phyloP scores from a whole-genome alignment of 2,888 invertebrate species.

The Aproaerema taeniolella region DNA sequence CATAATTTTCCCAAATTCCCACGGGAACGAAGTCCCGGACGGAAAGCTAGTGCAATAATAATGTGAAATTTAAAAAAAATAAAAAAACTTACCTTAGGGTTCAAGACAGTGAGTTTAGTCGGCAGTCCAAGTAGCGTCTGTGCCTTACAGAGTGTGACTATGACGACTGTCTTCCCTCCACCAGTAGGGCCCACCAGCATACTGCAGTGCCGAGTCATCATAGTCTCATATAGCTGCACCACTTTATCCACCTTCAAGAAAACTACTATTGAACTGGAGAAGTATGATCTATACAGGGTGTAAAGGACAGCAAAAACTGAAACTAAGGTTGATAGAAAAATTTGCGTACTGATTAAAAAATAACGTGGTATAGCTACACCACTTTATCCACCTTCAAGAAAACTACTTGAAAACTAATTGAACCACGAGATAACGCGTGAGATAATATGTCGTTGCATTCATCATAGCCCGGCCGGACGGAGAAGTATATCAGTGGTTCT shows the following conservation, averaged over 20 bases:
- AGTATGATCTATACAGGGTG: too few species aligned
- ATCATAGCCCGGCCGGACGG: background rate
- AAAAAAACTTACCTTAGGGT: slow-evolving; percentile 91
- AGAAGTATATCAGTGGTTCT: background rate
- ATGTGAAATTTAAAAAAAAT: too few species aligned
- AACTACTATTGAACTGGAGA: background rate
- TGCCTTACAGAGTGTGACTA: slow-evolving; percentile 86
- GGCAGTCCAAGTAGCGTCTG: slow-evolving; percentile 85
- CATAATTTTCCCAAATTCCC: too few species aligned
- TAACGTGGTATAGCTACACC: slow-evolving; percentile 94
- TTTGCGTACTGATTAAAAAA: too few species aligned
- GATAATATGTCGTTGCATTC: too few species aligned
- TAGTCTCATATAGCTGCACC: slow-evolving; percentile 94
- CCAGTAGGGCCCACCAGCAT: slow-evolving; percentile 97
- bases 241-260: slow-evolving; percentile 94
- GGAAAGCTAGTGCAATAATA: too few species aligned
- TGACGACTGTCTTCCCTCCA: slow-evolving; percentile 93
- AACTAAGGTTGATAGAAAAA: too few species aligned
- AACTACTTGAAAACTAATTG: too few species aligned
- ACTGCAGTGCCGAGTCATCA: slow-evolving; percentile 95
- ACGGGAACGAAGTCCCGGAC: too few species aligned
- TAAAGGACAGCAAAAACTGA: too few species aligned
- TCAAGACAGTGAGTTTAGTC: slow-evolving; percentile 88
- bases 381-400: slow-evolving; percentile 94
- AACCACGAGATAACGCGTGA: too few species aligned